Base-by-base conservation (phyloP, 2,888 invertebrate genomes). In the Abscondita cerata region DNA sequence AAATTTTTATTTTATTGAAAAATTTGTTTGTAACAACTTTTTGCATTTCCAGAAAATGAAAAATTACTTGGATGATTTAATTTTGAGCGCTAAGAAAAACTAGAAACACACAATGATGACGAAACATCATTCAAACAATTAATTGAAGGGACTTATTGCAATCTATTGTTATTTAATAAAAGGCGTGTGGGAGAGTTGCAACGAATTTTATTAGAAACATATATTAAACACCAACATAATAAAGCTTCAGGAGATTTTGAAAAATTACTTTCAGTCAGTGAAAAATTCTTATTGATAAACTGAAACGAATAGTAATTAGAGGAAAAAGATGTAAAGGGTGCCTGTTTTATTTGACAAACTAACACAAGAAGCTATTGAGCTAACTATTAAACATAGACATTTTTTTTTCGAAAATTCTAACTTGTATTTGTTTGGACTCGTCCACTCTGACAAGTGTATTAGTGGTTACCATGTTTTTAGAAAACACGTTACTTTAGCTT, bases 111-210 rank as follows among this genome's bases (percentile, higher is more conserved):
- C 48, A 25, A 51, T 16, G 33, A 31, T 1, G 25, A 59, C 40
- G 40, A 46, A 36, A 31, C 25, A 20, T 38, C 55, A 9, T 65
- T 55, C 46, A 47, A 19, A 33, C 19, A 2, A 9, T 36, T 66
- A 36, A 8, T 66, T 31, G 57, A 66, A 55, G 60, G 60, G 3
- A 36, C 60, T 18, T 64, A 48, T 51, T 66, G 66, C 40, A 47
- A 60, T 46, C 20, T 61, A 2, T 20, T 66, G 20, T 53, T 65
- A 15, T 52, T 64, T 13, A 62, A 65, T 36, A 40, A 62, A 59
- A 62, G 55, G 55, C 12, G 62, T n/a, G 58, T 58, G n/a, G 62
- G 59, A 16, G 62, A 65, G 25, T 50, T 65, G 5, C 52, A 65
- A 44, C 52, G 51, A 57, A 48, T 48, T 25, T n/a, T 16, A 15